Percentiles rank a stretch among this genome's conserved stretches.
These are phyloP conservation scores for Scomber scombrus DNA, from an alignment of 2,113 vertebrate species.

Conservation along the genomic window DNA sequence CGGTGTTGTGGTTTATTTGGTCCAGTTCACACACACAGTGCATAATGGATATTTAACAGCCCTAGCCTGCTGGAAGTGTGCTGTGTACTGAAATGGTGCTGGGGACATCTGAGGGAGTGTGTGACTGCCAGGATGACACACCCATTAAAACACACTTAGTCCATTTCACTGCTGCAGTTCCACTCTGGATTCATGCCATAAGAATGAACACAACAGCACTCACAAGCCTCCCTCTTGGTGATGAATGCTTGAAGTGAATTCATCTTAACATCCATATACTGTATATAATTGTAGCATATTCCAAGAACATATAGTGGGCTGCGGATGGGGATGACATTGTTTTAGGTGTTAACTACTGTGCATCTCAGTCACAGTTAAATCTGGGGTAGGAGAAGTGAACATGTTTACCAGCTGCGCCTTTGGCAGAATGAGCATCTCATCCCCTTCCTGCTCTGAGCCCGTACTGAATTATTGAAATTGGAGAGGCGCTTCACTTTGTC, in stretches of 20 bases:
- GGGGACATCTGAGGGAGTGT: conserved; percentile 58
- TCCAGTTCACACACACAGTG: conserved; percentile 58
- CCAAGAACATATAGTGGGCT: neutral
- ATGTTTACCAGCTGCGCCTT: conserved; percentile 56
- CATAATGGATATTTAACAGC: conserved; percentile 78
- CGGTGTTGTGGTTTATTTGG: conserved; percentile 60
- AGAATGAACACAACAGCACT: conserved; percentile 46
- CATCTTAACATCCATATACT: conserved; percentile 1
- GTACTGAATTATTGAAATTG: conserved; percentile 70
- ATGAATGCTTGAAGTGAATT: conserved; percentile 15
- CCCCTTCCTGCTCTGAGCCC: conserved; percentile 42
- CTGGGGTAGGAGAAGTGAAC: conserved; percentile 20
- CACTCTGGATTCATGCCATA: conserved; percentile 45
- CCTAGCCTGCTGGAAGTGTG: conserved; percentile 64
- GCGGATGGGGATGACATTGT: conserved; percentile 2
- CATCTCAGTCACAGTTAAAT: conserved; percentile 45
- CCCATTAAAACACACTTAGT: conserved; percentile 73
- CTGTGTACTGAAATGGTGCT: conserved; percentile 63
- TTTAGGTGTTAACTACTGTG: conserved; percentile 31
- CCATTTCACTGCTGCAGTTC: conserved; percentile 47
- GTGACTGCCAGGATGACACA: conserved; percentile 64
- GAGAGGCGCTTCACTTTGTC: conserved; percentile 44
- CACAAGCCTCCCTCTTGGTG: conserved; percentile 19
- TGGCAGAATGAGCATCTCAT: conserved; percentile 52
- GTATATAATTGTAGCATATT: neutral